phyloP scores from a whole-genome alignment of 2,113 vertebrate genomes.

The Dermatemys mawii region DNA sequence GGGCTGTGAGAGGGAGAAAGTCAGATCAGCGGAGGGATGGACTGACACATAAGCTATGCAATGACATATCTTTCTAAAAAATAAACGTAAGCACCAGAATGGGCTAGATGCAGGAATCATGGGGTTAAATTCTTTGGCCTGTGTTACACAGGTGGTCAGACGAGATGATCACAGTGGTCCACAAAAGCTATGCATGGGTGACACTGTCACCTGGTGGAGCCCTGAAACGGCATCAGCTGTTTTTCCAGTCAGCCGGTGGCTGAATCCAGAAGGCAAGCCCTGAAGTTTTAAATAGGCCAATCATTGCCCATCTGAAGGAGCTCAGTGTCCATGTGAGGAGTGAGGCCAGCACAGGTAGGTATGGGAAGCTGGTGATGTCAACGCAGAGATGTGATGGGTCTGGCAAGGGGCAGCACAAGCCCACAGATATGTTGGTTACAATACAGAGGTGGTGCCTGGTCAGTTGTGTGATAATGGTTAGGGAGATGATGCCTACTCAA shows the following conservation, averaged over 20 bases:
- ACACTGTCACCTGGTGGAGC: not conserved
- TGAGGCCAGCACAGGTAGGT: not conserved
- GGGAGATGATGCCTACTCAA: not conserved
- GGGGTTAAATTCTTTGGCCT: not conserved
- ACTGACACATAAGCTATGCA: not conserved
- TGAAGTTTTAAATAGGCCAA: not conserved
- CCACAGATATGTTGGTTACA: not conserved
- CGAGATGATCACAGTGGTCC: not conserved
- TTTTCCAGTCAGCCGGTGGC: not conserved
- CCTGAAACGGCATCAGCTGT: not conserved
- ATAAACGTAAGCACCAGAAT: rapidly evolving
- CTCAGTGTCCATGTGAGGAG: not conserved
- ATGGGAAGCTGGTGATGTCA: not conserved
- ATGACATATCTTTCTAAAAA: not conserved
- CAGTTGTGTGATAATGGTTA: not conserved
- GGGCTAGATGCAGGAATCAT: not conserved
- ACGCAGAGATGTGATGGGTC: not conserved
- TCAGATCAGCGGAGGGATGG: not conserved
- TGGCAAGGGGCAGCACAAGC: not conserved
- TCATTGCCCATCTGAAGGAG: not conserved
- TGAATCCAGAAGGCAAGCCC: not conserved
- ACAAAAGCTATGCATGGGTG: not conserved
- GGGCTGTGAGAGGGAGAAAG: not conserved
- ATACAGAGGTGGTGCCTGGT: not conserved
- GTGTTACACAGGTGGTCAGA: not conserved